Conservation (phyloP, 2,113 vertebrate genomes). For the Pavo muticus region DNA sequence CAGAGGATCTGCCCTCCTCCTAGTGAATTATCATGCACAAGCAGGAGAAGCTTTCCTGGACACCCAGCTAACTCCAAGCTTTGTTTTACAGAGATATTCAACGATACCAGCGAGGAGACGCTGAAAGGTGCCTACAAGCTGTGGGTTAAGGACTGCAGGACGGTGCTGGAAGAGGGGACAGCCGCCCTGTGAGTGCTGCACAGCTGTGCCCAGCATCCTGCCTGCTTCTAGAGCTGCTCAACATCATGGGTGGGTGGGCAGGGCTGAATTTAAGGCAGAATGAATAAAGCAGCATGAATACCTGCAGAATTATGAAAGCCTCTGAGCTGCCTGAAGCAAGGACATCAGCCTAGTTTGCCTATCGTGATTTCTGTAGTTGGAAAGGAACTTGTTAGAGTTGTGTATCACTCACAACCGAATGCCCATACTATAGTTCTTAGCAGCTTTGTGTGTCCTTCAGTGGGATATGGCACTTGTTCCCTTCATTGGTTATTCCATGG, state of each 20-base stretch:
- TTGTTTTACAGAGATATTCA: conserved; percentile 82
- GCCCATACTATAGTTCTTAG: conserved; percentile 27
- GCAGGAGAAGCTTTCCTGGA: not conserved
- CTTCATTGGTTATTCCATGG: not conserved
- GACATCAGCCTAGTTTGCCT: not conserved
- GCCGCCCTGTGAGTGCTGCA: not conserved
- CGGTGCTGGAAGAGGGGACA: not conserved
- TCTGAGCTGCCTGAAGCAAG: not conserved
- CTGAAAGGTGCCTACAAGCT: conserved; percentile 73
- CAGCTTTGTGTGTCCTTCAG: not conserved
- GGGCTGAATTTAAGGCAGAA: conserved; percentile 34
- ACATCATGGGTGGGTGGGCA: not conserved
- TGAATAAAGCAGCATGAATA: not conserved
- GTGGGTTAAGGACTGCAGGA: conserved; percentile 77
- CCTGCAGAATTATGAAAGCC: not conserved
- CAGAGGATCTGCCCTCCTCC: not conserved
- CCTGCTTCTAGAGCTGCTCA: not conserved
- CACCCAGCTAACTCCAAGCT: not conserved
- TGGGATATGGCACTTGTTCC: not conserved
- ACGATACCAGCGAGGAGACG: conserved; percentile 77
- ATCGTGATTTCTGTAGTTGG: not conserved
- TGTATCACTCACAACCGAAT: not conserved
- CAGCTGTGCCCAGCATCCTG: not conserved
- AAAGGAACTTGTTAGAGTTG: not conserved
- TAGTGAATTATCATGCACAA: not conserved